Evolutionary conservation across 2,888 invertebrate species (phyloP).

Genomic region (Lysandra coridon): DNA sequence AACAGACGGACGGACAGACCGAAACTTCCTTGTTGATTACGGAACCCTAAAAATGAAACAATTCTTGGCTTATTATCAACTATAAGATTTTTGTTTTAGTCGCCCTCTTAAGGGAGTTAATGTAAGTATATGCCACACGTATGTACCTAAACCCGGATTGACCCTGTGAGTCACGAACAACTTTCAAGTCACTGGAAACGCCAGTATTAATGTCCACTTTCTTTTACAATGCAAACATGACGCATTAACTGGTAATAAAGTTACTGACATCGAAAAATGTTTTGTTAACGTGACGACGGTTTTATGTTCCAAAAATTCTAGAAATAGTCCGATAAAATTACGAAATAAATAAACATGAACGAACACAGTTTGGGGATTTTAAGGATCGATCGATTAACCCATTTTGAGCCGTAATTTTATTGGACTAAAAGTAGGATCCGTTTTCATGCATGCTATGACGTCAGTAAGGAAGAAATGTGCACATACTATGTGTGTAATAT

Average conservation of each 20-base stretch:
- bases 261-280: conserved; percentile 10
- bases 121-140: background rate
- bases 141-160: background rate
- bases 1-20: no score
- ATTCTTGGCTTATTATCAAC: no score
- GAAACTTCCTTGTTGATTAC: no score
- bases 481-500: background rate
- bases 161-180: conserved; percentile 27
- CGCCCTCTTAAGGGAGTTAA: background rate
- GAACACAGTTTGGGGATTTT: no score
- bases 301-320: background rate
- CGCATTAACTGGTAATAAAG: conserved; percentile 14
- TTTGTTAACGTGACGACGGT: background rate
- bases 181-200: conserved; percentile 24
- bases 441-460: conserved; percentile 6
- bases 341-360: no score
- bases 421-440: background rate
- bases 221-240: conserved; percentile 21
- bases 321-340: background rate
- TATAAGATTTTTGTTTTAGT: no score
- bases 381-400: no score
- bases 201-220: conserved; percentile 11
- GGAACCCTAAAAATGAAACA: no score
- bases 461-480: background rate
- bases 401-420: no score